A percentile compares a stretch with the other conserved stretches of the same genome.
These are phyloP conservation scores for Antheraea yamamai DNA, from an alignment of 2,888 invertebrate genomes.

Conservation along the genomic window DNA sequence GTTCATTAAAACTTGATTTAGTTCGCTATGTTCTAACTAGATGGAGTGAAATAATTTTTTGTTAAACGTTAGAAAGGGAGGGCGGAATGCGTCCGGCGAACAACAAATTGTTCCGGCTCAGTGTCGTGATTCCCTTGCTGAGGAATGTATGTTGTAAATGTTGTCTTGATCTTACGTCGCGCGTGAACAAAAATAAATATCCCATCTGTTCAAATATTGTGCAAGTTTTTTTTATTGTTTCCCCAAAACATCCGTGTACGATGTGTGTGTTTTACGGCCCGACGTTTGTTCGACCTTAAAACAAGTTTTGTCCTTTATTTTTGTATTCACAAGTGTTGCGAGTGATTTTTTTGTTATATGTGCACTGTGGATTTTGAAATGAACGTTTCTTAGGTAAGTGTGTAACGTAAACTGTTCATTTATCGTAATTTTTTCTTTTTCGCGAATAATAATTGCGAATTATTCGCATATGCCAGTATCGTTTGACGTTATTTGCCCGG, in stretches of 20 bases:
- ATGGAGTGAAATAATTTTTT: conserved; percentile 46
- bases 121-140: conserved; percentile 65
- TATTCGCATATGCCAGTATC: conserved; percentile 36
- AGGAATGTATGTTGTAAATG: conserved; percentile 40
- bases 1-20: background rate
- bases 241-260: conserved; percentile 53
- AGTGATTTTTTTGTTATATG: conserved; percentile 39
- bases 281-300: conserved; percentile 43
- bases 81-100: conserved; percentile 43
- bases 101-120: conserved; percentile 57
- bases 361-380: conserved; percentile 15
- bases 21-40: conserved; percentile 35
- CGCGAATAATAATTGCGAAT: conserved; percentile 23
- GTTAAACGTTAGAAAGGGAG: conserved; percentile 60
- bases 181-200: conserved; percentile 75
- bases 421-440: background rate
- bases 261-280: conserved; percentile 57
- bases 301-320: conserved; percentile 52
- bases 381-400: conserved; percentile 8
- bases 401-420: background rate
- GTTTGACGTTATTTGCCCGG: conserved; percentile 41
- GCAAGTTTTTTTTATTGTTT: conserved; percentile 71
- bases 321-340: conserved; percentile 72
- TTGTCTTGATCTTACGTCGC: conserved; percentile 48
- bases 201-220: conserved; percentile 79